Conservation (phyloP, 2,113 vertebrate species). For the Callaeas wilsoni region DNA sequence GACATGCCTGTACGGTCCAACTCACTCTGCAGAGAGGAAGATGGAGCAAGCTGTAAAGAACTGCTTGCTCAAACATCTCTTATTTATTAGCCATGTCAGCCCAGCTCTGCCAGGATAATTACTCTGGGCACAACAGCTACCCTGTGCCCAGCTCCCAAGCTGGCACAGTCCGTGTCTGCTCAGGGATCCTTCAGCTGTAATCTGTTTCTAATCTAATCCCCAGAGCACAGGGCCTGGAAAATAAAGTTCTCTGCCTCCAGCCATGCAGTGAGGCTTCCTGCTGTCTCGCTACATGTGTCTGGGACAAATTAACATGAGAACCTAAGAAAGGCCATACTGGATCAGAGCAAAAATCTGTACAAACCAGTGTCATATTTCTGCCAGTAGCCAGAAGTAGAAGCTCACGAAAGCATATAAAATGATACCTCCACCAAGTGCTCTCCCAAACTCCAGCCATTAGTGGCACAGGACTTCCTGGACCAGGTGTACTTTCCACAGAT, state of each 20-base stretch:
- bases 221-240: constrained; percentile 15
- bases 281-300: neutral
- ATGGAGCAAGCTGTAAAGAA: constrained; percentile 12
- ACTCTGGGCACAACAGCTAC: neutral
- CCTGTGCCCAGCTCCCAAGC: neutral
- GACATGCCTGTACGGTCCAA: neutral
- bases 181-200: neutral
- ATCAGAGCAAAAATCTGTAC: neutral
- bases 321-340: neutral
- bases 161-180: neutral
- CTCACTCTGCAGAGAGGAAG: neutral
- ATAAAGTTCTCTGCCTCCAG: neutral
- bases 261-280: neutral
- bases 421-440: neutral
- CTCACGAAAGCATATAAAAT: neutral
- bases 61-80: constrained; percentile 35
- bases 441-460: neutral
- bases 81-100: constrained; percentile 34
- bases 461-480: neutral
- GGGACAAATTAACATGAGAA: neutral
- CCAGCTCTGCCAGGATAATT: constrained; percentile 33
- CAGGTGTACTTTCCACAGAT: neutral
- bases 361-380: neutral
- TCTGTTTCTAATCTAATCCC: constrained; percentile 15
- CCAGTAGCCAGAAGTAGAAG: neutral